These are phyloP conservation scores for Pogonomyrmex californicus DNA, from an alignment of 1,140 invertebrate species.

Conservation along the genomic window DNA sequence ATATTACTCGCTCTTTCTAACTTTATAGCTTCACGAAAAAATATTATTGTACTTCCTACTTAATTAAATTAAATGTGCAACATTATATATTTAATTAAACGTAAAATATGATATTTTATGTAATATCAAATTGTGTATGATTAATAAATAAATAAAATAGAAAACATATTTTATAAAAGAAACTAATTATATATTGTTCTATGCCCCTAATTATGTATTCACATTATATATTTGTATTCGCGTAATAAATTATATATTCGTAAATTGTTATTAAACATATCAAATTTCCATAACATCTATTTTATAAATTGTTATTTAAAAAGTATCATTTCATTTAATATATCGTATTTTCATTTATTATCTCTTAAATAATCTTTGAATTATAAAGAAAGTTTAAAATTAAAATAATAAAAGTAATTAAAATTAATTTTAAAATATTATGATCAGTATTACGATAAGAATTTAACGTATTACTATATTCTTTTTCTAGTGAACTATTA, in stretches of 20 bases:
- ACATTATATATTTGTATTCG: too few species aligned
- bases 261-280: neutral
- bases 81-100: conserved; percentile 9
- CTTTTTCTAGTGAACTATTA: too few species aligned
- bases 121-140: neutral
- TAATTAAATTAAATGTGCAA: too few species aligned
- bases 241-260: neutral
- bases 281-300: neutral
- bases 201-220: neutral
- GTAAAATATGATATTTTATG: conserved; percentile 4
- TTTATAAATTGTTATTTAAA: conserved; percentile 1
- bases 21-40: neutral
- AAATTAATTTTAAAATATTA: too few species aligned
- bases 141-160: neutral
- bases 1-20: neutral
- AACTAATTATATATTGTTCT: neutral
- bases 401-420: neutral
- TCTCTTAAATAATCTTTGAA: neutral
- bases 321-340: neutral
- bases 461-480: too few species aligned
- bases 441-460: too few species aligned
- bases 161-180: neutral
- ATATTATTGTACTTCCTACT: neutral
- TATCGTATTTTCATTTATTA: neutral
- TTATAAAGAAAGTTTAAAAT: neutral